phyloP scores from a whole-genome alignment of 2,797 vertebrate species.

The Anguilla marmorata region DNA sequence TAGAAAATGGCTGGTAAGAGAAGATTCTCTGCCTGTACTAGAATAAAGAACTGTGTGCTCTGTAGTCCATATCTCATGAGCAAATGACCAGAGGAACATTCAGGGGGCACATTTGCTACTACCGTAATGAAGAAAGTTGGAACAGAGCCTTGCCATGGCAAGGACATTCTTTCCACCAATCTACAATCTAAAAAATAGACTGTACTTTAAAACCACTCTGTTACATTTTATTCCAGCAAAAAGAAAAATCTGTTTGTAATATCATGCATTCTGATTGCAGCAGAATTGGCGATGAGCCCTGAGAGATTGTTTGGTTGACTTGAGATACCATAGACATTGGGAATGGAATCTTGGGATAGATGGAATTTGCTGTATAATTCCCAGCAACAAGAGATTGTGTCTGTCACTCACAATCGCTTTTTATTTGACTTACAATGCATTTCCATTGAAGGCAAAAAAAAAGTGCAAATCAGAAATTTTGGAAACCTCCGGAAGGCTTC shows the following conservation, averaged over 20 bases:
- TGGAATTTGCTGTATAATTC: background rate
- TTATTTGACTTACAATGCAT: conserved; percentile 19
- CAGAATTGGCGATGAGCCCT: background rate
- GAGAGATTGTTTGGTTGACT: conserved; percentile 17
- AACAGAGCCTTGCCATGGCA: background rate
- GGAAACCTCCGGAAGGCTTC: conserved; percentile 30
- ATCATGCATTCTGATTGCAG: conserved; percentile 4
- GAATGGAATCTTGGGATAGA: conserved; percentile 13
- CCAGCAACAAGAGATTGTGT: background rate
- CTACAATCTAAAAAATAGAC: background rate
- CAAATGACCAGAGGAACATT: background rate
- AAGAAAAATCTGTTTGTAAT: background rate
- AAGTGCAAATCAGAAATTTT: conserved; percentile 29
- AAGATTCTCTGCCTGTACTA: background rate
- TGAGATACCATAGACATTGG: background rate
- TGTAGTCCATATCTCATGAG: background rate
- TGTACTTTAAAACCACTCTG: background rate
- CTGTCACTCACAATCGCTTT: conserved; percentile 21
- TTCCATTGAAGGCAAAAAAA: conserved; percentile 22
- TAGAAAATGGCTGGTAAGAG: background rate
- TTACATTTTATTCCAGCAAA: background rate
- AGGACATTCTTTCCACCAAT: background rate
- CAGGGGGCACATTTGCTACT: background rate
- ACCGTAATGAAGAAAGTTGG: background rate
- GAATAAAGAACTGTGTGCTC: background rate